A percentile compares a stretch with the other conserved stretches of the same genome.
Evolutionary conservation across 2,113 vertebrate genomes (phyloP).

Genomic region (Atractosteus spatula): DNA sequence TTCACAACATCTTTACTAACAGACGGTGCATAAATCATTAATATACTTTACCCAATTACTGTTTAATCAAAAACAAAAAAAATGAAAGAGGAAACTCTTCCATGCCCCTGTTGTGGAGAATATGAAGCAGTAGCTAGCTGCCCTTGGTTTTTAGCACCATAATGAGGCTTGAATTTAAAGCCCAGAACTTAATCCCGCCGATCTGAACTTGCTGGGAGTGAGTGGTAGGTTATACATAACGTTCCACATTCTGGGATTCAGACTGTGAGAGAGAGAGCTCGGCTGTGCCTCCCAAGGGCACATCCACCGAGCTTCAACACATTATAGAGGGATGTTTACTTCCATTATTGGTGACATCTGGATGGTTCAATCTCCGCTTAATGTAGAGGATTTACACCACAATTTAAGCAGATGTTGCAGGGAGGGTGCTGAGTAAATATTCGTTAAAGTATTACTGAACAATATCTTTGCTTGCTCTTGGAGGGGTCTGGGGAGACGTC

Average conservation of each 20-base stretch:
- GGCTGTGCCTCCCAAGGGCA: constrained; percentile 29
- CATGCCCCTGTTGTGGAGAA: constrained; percentile 12
- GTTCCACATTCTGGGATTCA: not conserved
- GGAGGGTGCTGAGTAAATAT: constrained; percentile 45
- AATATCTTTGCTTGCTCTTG: constrained; percentile 27
- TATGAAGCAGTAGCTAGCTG: no score
- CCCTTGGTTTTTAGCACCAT: no score
- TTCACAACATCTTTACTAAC: constrained; percentile 48
- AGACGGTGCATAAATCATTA: constrained; percentile 55
- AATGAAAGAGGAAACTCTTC: constrained; percentile 42
- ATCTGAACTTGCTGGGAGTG: no score
- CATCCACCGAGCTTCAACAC: constrained; percentile 31
- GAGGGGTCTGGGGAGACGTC: constrained; percentile 10
- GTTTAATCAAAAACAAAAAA: constrained; percentile 39
- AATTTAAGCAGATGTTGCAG: constrained; percentile 52
- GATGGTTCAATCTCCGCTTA: constrained; percentile 31
- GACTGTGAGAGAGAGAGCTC: constrained; percentile 17
- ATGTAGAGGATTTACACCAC: constrained; percentile 34
- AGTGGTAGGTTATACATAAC: no score
- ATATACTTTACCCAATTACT: constrained; percentile 53
- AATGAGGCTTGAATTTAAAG: no score
- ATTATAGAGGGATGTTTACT: constrained; percentile 38
- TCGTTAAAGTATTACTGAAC: constrained; percentile 31
- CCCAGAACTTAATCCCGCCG: no score
- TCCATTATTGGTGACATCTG: constrained; percentile 40